These are phyloP conservation scores for Ophion costatus DNA, from an alignment of 2,888 invertebrate genomes.

Conservation along the genomic window DNA sequence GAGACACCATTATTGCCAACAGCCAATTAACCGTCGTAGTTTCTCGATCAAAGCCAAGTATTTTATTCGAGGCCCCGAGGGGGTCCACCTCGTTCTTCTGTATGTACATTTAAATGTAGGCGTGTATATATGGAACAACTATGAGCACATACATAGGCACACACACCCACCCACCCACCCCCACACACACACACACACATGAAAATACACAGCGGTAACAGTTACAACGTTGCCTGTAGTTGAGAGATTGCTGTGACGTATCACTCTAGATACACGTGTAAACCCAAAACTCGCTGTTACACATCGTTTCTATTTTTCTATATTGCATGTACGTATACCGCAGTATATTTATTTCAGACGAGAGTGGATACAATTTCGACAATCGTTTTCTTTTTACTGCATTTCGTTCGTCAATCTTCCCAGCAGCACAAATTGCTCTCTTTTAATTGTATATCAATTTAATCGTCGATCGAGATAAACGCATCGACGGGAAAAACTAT, in stretches of 20 bases:
- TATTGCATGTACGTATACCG: conserved; percentile 48
- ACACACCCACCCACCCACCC: conserved; percentile 1
- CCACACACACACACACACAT: conserved; percentile 13
- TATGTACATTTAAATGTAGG: conserved; percentile 30
- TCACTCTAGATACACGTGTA: conserved; percentile 55
- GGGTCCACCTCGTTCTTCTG: conserved; percentile 28
- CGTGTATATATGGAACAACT: conserved; percentile 34
- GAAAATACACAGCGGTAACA: conserved; percentile 55
- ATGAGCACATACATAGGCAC: conserved; percentile 10
- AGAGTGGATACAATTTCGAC: conserved; percentile 14
- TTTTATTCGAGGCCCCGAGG: conserved; percentile 55
- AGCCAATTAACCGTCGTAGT: conserved; percentile 64
- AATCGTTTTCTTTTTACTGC: conserved; percentile 30
- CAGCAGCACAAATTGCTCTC: conserved; percentile 55
- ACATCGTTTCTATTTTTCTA: conserved; percentile 47
- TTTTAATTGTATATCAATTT: conserved; percentile 64
- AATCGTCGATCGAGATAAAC: conserved; percentile 58
- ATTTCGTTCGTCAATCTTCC: conserved; percentile 50
- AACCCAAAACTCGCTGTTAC: conserved; percentile 47
- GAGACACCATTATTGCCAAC: conserved; percentile 60
- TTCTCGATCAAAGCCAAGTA: conserved; percentile 64
- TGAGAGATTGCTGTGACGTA: conserved; percentile 67
- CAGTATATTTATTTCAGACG: conserved; percentile 60
- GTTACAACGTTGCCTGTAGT: conserved; percentile 65
- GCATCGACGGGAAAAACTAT: conserved; percentile 41